Evolutionary conservation across 2,888 invertebrate genomes (phyloP).

Genomic region (Monochamus alternatus): DNA sequence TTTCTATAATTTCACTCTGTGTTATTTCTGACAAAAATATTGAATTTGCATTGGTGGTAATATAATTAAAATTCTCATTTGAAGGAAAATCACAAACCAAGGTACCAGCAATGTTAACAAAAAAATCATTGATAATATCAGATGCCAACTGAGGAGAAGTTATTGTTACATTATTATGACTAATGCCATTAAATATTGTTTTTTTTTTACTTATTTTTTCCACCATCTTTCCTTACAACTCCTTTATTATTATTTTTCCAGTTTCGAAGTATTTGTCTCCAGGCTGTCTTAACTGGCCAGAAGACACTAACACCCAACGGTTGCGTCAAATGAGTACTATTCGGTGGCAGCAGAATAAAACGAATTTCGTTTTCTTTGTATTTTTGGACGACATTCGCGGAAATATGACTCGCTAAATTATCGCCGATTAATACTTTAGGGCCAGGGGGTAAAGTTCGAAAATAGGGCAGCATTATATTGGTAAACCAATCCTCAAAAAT

Average conservation of each 20-base stretch:
- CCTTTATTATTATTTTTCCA: slow-evolving; percentile 11
- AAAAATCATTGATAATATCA: no score
- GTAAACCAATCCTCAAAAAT: slow-evolving; percentile 29
- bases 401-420: slow-evolving; percentile 4
- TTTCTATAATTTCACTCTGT: no score
- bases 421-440: slow-evolving; percentile 9
- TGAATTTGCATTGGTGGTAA: no score
- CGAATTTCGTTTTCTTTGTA: not conserved
- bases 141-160: no score
- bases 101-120: no score
- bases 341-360: slow-evolving; percentile 2
- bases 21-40: no score
- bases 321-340: slow-evolving; percentile 5
- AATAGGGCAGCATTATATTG: slow-evolving; percentile 25
- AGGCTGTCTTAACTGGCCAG: not conserved
- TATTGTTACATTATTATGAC: no score
- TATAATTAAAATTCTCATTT: no score
- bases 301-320: not conserved
- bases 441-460: slow-evolving; percentile 4
- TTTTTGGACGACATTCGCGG: not conserved
- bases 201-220: no score
- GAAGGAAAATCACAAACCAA: no score
- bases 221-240: slow-evolving; percentile 4
- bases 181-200: no score
- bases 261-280: not conserved